Evolutionary conservation across 2,888 invertebrate species (phyloP).

Genomic region (Drosophila mercatorum): DNA sequence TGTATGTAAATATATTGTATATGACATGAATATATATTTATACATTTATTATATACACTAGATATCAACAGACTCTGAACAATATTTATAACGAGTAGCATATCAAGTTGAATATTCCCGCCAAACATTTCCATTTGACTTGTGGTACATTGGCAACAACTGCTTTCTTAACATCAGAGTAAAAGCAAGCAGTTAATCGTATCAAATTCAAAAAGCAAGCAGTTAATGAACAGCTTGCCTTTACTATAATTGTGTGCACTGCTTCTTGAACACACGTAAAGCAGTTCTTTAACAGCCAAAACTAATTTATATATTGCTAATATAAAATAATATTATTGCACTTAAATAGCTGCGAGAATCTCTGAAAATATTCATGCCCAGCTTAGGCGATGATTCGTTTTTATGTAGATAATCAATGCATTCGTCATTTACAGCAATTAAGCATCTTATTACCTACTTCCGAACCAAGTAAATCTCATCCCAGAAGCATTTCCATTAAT

Average conservation of each 20-base stretch:
- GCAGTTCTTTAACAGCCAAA: not conserved
- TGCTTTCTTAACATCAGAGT: not conserved
- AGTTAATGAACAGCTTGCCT: not conserved
- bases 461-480: conserved; percentile 3
- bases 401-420: not conserved
- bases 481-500: conserved; percentile 39
- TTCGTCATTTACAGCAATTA: conserved; percentile 15
- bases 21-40: no score
- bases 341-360: not conserved
- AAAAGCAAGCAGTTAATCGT: not conserved
- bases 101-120: not conserved
- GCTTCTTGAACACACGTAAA: not conserved
- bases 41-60: no score
- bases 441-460: conserved; percentile 2
- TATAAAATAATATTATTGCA: not conserved
- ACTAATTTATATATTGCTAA: not conserved
- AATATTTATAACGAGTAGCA: not conserved
- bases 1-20: not conserved
- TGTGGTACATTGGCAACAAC: not conserved
- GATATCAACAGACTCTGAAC: no score
- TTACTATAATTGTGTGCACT: not conserved
- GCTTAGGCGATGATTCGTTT: not conserved
- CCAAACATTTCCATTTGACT: not conserved
- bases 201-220: not conserved
- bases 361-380: conserved; percentile 1